Conservation (phyloP, 2,113 vertebrate genomes). For the Pipra filicauda region DNA sequence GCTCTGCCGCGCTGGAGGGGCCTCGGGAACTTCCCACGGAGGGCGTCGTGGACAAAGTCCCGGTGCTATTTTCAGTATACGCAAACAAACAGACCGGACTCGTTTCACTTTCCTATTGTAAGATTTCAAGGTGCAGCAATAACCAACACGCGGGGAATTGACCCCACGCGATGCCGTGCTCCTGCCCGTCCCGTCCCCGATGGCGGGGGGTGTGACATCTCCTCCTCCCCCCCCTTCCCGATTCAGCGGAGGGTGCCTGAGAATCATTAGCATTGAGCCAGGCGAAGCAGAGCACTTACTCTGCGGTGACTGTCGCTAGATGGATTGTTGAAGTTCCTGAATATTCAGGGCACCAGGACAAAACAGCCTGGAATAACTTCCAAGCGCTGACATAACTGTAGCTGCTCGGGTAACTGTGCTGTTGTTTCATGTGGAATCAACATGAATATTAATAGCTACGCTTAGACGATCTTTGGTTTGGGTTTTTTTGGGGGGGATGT, state of each 20-base stretch:
- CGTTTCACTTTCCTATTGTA: constrained; percentile 15
- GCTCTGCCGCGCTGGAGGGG: neutral
- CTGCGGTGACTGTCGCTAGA: neutral
- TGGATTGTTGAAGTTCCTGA: constrained; percentile 4
- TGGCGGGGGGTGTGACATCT: neutral
- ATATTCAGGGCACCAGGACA: constrained; percentile 38
- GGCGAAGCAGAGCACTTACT: neutral
- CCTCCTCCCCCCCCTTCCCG: neutral
- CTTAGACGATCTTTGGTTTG: neutral
- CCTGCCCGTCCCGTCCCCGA: neutral
- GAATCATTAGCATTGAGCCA: neutral
- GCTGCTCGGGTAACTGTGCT: neutral
- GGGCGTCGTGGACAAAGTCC: neutral
- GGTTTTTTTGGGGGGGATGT: neutral
- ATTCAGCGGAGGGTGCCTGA: neutral
- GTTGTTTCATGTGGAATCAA: constrained; percentile 21
- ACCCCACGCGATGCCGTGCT: neutral
- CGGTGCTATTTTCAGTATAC: neutral
- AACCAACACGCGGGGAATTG: constrained; percentile 8
- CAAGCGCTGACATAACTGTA: constrained; percentile 21
- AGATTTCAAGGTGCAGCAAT: neutral
- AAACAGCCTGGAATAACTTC: constrained; percentile 41
- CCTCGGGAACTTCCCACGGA: neutral
- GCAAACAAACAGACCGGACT: neutral
- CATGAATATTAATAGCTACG: constrained; percentile 37